Percentiles rank a stretch among this genome's conserved stretches.
Conservation (phyloP, 1,140 invertebrate species). For the Heliconius himera region DNA sequence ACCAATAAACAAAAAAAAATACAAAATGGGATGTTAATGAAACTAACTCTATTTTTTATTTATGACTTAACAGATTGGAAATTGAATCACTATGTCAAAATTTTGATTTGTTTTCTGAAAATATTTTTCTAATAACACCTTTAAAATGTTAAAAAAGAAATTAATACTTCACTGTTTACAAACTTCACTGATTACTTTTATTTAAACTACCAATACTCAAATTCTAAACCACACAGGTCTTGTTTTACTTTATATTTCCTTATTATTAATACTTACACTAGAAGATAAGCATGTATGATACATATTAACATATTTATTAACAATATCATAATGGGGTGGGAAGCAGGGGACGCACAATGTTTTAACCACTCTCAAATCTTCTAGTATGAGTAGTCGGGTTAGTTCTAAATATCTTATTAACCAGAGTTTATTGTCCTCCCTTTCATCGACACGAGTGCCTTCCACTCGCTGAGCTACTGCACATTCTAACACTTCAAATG, state of each 20-base stretch:
- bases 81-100: no score
- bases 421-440: constrained; percentile 97
- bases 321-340: constrained; percentile 97
- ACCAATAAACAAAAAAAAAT: no score
- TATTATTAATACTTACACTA: constrained; percentile 85
- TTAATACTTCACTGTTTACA: no score
- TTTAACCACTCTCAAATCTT: constrained; percentile 96
- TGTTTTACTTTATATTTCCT: no score
- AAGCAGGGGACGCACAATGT: constrained; percentile 96
- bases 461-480: constrained; percentile 92
- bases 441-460: constrained; percentile 95
- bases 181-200: no score
- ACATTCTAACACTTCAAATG: constrained; percentile 91
- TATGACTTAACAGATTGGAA: no score
- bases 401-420: constrained; percentile 90
- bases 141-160: not conserved
- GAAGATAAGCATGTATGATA: constrained; percentile 94
- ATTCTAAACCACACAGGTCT: no score
- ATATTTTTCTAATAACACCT: no score
- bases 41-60: no score
- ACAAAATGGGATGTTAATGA: no score
- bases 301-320: constrained; percentile 95
- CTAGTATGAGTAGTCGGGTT: constrained; percentile 93
- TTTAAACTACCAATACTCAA: no score
- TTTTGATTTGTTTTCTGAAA: no score